Base-by-base conservation (phyloP, 1,140 invertebrate genomes). In the Bombus picipes region DNA sequence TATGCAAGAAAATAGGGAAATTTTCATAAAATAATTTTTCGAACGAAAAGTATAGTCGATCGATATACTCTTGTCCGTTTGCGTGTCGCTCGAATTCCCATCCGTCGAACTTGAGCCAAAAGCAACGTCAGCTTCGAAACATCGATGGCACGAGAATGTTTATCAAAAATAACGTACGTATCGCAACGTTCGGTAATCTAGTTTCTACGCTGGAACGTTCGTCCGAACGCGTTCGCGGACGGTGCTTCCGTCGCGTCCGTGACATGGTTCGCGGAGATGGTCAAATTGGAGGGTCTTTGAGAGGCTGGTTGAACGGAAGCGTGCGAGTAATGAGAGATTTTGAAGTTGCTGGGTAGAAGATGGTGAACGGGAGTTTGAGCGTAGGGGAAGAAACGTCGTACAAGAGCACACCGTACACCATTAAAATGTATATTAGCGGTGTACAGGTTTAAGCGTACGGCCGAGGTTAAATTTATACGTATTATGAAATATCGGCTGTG, bases 271-370 rank as follows among this genome's bases (percentile, higher is more conserved):
- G 72, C n/a, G 41, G 1, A 47, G 41, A 34, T 70, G 37, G 68
- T 70, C 68, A 70, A 70, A 70, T 70, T 70, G 68, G 68, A 70
- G 68, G 4, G 37, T 34, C 22, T 70, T 70, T 70, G 68, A 39
- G 37, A 70, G 37, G 68, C 22, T 70, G 37, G 68, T 70, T 39
- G 68, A 39, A 68, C 32, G 32, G 32, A 34, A 34, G 18, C 34
- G 66, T 37, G 34, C 18, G 66, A 22, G 18, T 68, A 37, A 68
- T 68, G 34, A 34, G 34, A 68, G 66, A 68, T 68, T 68, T 68
- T 25, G 34, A 68, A 68, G 66, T 12, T 10, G 34, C 15, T 9
- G 34, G 34, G 8, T 53, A 53, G 47, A 6, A 53, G 47, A 1
- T 13, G 32, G 66, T 8, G 65, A 66, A 66, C n/a, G 65, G n/a